These are phyloP conservation scores for Marmota flaviventris DNA, from an alignment of 2,113 vertebrate genomes.

Conservation along the genomic window DNA sequence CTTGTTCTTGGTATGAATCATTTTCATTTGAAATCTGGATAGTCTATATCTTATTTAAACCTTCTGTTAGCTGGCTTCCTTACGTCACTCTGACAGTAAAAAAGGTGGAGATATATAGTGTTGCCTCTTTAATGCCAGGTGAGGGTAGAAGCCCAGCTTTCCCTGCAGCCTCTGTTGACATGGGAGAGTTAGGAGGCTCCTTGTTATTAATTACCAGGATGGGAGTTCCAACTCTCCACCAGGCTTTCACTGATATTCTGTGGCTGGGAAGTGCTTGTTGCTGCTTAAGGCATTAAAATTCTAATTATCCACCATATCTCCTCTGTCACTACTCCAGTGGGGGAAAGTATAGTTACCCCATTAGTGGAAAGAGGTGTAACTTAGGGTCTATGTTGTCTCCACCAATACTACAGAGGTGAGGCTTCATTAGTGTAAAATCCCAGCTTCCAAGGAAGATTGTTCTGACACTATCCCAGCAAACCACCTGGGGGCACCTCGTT, in stretches of 20 bases:
- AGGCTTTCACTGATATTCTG: neutral
- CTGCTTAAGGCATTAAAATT: neutral
- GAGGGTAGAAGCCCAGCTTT: neutral
- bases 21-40: neutral
- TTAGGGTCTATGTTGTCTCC: neutral
- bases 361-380: neutral
- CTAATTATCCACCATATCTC: neutral
- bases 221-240: neutral
- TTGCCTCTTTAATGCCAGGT: neutral
- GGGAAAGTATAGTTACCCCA: neutral
- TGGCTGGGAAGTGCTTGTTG: neutral
- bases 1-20: neutral
- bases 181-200: neutral
- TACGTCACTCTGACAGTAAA: neutral
- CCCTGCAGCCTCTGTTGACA: neutral
- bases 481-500: neutral
- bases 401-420: neutral
- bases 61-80: neutral
- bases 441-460: neutral
- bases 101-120: neutral
- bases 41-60: neutral
- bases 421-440: neutral
- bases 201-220: neutral
- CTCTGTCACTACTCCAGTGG: neutral
- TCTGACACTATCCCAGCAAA: neutral